A percentile compares a stretch with the other conserved stretches of the same genome.
These are phyloP conservation scores for Lepidurus couesii DNA, from an alignment of 1,140 invertebrate genomes.

Conservation along the genomic window DNA sequence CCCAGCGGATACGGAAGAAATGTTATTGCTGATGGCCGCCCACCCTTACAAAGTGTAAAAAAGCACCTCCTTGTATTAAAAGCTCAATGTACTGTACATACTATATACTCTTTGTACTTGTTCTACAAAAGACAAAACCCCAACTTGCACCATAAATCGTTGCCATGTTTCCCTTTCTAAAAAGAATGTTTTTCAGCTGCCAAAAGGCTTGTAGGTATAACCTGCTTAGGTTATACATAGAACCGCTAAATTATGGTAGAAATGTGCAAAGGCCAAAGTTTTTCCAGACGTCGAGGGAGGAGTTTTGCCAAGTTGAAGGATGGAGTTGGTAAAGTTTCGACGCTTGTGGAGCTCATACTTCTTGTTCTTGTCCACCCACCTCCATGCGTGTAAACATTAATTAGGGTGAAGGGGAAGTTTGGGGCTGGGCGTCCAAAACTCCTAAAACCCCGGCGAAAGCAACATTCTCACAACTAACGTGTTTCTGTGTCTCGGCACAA, in stretches of 20 bases:
- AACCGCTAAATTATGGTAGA: conserved; percentile 9
- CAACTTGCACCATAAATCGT: no score
- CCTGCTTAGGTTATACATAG: neutral
- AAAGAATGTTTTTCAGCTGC: neutral
- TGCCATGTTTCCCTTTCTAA: neutral
- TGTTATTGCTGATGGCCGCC: no score
- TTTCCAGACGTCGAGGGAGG: neutral
- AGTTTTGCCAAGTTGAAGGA: conserved; percentile 20
- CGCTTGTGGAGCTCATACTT: conserved; percentile 12
- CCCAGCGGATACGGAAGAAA: no score
- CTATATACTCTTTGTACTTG: no score
- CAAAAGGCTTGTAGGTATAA: neutral
- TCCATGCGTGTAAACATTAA: conserved; percentile 15
- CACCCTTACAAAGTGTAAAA: no score
- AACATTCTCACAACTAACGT: neutral
- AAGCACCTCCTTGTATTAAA: no score
- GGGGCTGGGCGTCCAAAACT: neutral
- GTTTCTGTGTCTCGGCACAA: no score
- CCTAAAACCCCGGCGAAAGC: neutral
- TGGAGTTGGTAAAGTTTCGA: conserved; percentile 19
- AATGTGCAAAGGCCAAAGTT: neutral
- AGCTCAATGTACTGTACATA: no score
- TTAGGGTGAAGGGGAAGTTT: conserved; percentile 14
- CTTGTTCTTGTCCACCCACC: conserved; percentile 17
- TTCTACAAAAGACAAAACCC: no score